Percentiles rank a stretch among this genome's conserved stretches.
Conservation (phyloP, 2,797 vertebrate genomes). For the Thaleichthys pacificus region DNA sequence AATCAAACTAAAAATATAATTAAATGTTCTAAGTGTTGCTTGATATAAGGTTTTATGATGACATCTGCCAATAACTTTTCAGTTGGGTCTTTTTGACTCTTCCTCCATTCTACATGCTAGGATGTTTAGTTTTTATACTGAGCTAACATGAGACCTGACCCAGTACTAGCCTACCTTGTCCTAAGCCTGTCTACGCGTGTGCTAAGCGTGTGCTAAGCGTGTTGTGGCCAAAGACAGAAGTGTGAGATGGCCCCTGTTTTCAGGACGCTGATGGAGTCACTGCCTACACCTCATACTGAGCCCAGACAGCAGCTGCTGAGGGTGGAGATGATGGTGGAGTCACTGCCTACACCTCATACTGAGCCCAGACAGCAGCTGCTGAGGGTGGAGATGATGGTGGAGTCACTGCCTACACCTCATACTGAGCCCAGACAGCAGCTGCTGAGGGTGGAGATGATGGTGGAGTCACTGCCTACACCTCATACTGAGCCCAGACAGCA, state of each 20-base stretch:
- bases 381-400: neutral
- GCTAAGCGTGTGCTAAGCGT: constrained; percentile 19
- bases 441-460: neutral
- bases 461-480: neutral
- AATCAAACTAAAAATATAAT: constrained; percentile 68
- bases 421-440: constrained; percentile 31
- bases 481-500: constrained; percentile 29
- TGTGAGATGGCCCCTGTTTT: constrained; percentile 44
- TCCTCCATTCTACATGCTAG: constrained; percentile 69
- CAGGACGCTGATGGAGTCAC: constrained; percentile 66
- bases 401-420: neutral
- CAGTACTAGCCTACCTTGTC: constrained; percentile 74
- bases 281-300: constrained; percentile 64
- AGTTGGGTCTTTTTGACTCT: constrained; percentile 64
- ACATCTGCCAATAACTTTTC: constrained; percentile 82
- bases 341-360: constrained; percentile 48
- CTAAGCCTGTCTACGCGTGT: constrained; percentile 25
- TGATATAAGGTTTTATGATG: constrained; percentile 92
- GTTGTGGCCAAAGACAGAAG: constrained; percentile 42
- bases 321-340: constrained; percentile 55
- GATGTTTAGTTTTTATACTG: constrained; percentile 82
- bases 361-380: constrained; percentile 32
- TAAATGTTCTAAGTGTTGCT: constrained; percentile 98
- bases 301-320: constrained; percentile 34
- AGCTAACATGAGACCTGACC: constrained; percentile 79